Conservation (phyloP, 2,797 vertebrate species). For the Trachops cirrhosus region DNA sequence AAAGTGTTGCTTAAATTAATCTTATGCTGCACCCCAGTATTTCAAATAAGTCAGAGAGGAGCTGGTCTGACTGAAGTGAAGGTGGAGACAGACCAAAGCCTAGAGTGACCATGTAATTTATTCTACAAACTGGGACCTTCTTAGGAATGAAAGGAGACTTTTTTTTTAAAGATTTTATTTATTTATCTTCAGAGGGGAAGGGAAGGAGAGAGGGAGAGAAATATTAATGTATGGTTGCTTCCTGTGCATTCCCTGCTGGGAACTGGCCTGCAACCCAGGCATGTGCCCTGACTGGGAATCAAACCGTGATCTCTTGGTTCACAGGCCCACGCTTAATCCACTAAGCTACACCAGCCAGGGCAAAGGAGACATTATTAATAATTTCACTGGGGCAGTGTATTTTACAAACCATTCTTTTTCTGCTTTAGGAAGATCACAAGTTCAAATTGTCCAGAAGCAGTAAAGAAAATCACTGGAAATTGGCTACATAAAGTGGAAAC, state of each 20-base stretch:
- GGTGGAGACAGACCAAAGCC: background rate
- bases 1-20: background rate
- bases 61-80: background rate
- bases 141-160: background rate
- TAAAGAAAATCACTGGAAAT: background rate
- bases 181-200: no score
- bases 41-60: background rate
- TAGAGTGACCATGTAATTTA: background rate
- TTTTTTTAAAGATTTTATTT: no score
- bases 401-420: constrained; percentile 31
- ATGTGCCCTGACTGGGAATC: no score
- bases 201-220: no score
- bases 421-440: constrained; percentile 20
- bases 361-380: background rate
- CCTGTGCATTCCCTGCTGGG: no score
- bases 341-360: no score
- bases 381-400: background rate
- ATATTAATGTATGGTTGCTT: no score
- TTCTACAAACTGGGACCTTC: background rate
- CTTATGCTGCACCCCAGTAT: background rate
- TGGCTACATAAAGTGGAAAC: background rate
- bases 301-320: no score
- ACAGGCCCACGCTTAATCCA: no score
- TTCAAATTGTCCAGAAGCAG: background rate
- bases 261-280: no score